Evolutionary conservation across 2,113 vertebrate genomes (phyloP).

Genomic region (Alaudala cheleensis): DNA sequence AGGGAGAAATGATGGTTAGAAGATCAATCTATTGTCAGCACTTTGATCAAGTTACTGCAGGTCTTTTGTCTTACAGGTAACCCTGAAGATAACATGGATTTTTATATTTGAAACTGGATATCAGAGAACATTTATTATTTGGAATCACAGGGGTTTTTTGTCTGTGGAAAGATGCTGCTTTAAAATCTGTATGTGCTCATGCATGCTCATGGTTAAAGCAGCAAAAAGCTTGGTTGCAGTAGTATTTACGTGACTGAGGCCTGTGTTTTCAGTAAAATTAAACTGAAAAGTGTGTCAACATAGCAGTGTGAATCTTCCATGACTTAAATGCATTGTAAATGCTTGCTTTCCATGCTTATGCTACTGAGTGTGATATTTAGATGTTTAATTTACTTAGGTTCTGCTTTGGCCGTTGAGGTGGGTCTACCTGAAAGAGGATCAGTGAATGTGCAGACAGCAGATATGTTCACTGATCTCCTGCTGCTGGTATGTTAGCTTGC

Average conservation of each 20-base stretch:
- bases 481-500: neutral
- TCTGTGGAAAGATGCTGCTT: neutral
- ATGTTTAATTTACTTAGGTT: neutral
- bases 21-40: neutral
- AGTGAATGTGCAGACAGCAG: fast-evolving
- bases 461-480: neutral
- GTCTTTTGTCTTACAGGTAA: neutral
- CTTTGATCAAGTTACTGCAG: neutral
- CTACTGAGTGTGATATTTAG: neutral
- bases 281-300: neutral
- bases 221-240: neutral
- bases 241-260: neutral
- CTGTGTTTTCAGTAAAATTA: neutral
- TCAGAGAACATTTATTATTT: neutral
- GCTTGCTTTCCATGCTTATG: neutral
- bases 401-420: neutral
- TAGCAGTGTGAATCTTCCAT: neutral
- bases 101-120: neutral
- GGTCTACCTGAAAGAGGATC: neutral
- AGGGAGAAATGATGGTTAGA: neutral
- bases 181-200: neutral
- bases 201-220: neutral
- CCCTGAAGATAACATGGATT: neutral
- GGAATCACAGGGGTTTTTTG: fast-evolving
- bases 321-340: neutral